Evolutionary conservation across 2,113 vertebrate genomes (phyloP).

Genomic region (Phrynosoma blainvillii): DNA sequence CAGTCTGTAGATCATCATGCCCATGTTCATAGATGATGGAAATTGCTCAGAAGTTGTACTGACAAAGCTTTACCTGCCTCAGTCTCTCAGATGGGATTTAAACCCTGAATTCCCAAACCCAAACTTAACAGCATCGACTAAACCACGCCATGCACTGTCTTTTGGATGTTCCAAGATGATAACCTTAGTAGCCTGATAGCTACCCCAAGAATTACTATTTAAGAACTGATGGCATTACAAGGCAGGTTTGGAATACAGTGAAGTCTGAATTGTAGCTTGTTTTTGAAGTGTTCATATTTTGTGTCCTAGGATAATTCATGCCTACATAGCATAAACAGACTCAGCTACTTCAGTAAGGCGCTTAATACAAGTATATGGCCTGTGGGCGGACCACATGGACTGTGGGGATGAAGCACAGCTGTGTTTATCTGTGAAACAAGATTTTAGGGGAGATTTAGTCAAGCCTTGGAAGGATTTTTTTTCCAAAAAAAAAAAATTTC

Average conservation of each 20-base stretch:
- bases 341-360: not conserved
- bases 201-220: not conserved
- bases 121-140: not conserved
- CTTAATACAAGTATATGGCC: slow-evolving; percentile 12
- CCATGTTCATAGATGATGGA: not conserved
- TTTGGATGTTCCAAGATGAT: not conserved
- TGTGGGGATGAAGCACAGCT: slow-evolving; percentile 3
- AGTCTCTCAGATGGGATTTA: not conserved
- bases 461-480: slow-evolving; percentile 6
- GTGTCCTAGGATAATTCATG: slow-evolving; percentile 44
- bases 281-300: slow-evolving; percentile 52
- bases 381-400: slow-evolving; percentile 1
- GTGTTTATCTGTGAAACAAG: slow-evolving; percentile 38
- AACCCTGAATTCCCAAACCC: not conserved
- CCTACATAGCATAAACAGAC: slow-evolving; percentile 35
- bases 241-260: not conserved
- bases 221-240: not conserved
- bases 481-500: too few relatives aligned
- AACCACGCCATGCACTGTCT: not conserved
- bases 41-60: not conserved
- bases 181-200: not conserved
- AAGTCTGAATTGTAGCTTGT: slow-evolving; percentile 49
- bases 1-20: not conserved
- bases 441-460: slow-evolving; percentile 26
- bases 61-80: not conserved